phyloP scores from a whole-genome alignment of 2,797 vertebrate genomes.

The Aplochiton taeniatus region DNA sequence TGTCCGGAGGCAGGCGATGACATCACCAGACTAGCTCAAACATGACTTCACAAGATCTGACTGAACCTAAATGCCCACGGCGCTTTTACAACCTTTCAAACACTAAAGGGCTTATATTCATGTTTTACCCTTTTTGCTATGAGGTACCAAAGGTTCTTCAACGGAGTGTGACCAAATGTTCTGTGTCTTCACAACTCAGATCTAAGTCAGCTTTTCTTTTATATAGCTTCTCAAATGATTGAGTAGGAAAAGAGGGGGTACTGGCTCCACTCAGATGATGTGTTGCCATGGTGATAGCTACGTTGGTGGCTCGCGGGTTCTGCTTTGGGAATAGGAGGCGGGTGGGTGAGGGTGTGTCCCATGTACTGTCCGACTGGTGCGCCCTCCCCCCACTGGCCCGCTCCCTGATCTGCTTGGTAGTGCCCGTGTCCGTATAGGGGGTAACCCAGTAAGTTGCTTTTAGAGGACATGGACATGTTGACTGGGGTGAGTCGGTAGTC shows the following conservation, averaged over 20 bases:
- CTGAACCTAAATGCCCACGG: too few species aligned
- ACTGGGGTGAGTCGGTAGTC: constrained; percentile 54
- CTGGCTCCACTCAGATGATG: constrained; percentile 80
- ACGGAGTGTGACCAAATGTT: too few species aligned
- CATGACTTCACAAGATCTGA: too few species aligned
- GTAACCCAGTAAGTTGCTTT: constrained; percentile 47
- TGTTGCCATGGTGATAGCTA: constrained; percentile 61
- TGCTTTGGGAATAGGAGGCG: constrained; percentile 52
- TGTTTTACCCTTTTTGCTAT: too few species aligned
- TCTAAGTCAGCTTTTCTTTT: too few species aligned
- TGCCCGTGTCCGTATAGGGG: constrained; percentile 56
- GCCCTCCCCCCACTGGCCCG: constrained; percentile 65
- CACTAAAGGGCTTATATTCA: too few species aligned
- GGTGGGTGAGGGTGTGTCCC: constrained; percentile 29
- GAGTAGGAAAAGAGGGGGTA: constrained; percentile 81
- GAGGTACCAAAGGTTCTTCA: too few species aligned
- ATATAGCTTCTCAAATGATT: too few species aligned
- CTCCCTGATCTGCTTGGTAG: constrained; percentile 57
- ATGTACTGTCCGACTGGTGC: constrained; percentile 60
- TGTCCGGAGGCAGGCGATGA: too few species aligned
- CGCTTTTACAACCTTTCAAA: too few species aligned
- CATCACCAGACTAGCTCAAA: too few species aligned
- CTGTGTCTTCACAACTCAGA: too few species aligned
- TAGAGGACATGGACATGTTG: constrained; percentile 53
- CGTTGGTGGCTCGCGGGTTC: constrained; percentile 63